phyloP scores from a whole-genome alignment of 92 coral and sea anemone genomes.

The Nematostella vectensis region DNA sequence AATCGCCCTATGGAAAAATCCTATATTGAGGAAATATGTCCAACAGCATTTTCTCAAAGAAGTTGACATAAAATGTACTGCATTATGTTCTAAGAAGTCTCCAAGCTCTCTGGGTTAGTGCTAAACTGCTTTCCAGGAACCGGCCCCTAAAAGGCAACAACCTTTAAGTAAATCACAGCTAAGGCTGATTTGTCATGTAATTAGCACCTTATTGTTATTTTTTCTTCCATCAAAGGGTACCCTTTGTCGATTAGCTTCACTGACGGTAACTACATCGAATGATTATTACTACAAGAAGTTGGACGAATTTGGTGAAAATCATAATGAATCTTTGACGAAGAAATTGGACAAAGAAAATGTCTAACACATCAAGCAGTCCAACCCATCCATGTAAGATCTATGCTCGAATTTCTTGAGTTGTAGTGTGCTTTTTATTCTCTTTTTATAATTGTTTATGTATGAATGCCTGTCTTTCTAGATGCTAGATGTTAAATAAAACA shows the following conservation, averaged over 20 bases:
- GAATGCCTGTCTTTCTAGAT: no score
- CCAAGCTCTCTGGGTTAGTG: not conserved
- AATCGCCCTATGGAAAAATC: not conserved
- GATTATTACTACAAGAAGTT: slow-evolving; percentile 24
- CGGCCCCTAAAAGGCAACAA: no score
- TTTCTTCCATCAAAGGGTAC: slow-evolving; percentile 10
- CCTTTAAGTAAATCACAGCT: no score
- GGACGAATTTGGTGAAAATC: slow-evolving; percentile 34
- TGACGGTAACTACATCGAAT: slow-evolving; percentile 27
- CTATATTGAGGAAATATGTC: not conserved
- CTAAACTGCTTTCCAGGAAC: no score
- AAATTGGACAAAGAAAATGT: not conserved
- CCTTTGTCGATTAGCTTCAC: slow-evolving; percentile 15
- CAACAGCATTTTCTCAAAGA: not conserved
- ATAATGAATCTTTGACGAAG: slow-evolving; percentile 6
- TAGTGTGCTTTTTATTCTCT: no score
- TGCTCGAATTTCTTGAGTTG: no score
- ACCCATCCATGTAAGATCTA: no score
- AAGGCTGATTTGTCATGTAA: no score
- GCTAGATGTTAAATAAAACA: no score
- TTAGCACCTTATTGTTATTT: no score
- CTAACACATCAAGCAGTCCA: not conserved
- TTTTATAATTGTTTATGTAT: no score
- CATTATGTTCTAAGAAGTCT: not conserved
- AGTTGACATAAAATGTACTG: not conserved